phyloP scores from a whole-genome alignment of 2,888 invertebrate species.

The Lochmaea capreae region DNA sequence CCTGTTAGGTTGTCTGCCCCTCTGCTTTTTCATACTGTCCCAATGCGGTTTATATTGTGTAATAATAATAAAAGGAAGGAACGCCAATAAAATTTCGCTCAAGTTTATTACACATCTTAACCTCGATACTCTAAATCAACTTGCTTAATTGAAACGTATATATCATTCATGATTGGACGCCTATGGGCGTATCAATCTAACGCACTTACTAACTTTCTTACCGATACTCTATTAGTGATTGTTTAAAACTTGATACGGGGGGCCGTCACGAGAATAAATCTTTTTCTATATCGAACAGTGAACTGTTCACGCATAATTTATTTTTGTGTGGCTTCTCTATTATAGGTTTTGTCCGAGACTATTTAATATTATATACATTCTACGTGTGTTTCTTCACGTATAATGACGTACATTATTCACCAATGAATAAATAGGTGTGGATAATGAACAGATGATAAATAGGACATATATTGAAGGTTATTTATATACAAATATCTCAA shows the following conservation, averaged over 20 bases:
- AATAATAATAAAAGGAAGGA: conserved; percentile 11
- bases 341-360: too few relatives aligned
- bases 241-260: background rate
- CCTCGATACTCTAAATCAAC: conserved; percentile 13
- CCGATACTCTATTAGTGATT: background rate
- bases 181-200: background rate
- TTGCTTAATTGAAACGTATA: conserved; percentile 14
- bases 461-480: too few relatives aligned
- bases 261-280: background rate
- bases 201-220: background rate
- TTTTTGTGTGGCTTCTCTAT: too few relatives aligned
- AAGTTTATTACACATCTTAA: conserved; percentile 10
- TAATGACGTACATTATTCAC: too few relatives aligned
- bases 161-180: conserved; percentile 1
- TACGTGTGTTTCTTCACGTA: too few relatives aligned
- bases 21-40: background rate
- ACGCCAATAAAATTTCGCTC: conserved; percentile 15
- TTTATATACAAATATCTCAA: too few relatives aligned
- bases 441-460: too few relatives aligned
- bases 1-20: background rate
- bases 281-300: too few relatives aligned
- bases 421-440: too few relatives aligned
- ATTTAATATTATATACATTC: too few relatives aligned
- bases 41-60: conserved; percentile 12
- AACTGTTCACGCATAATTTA: too few relatives aligned